Evolutionary conservation across 2,113 vertebrate species (phyloP).

Genomic region (Hippopotamus amphibius): DNA sequence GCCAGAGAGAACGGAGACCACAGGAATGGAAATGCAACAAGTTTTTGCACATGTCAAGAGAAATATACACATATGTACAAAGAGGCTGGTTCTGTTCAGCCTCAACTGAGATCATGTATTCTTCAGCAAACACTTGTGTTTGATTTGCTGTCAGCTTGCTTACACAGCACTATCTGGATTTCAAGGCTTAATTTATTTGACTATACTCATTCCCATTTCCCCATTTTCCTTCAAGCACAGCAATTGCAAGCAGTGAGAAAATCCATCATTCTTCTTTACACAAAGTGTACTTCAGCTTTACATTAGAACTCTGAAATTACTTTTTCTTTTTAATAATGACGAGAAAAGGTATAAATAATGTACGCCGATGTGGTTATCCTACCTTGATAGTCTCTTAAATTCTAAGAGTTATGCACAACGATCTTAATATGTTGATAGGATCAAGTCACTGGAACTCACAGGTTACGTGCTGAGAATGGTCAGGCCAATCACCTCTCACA

Average conservation of each 20-base stretch:
- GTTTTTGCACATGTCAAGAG: constrained; percentile 53
- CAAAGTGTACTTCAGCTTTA: constrained; percentile 40
- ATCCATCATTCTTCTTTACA: constrained; percentile 45
- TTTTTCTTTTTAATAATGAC: constrained; percentile 43
- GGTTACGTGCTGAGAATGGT: background rate
- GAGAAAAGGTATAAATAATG: constrained; percentile 25
- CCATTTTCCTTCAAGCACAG: constrained; percentile 53
- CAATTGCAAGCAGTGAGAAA: constrained; percentile 63
- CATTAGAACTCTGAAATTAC: constrained; percentile 37
- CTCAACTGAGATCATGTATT: constrained; percentile 24
- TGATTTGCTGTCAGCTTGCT: constrained; percentile 71
- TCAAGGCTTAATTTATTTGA: constrained; percentile 77
- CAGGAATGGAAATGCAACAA: constrained; percentile 11
- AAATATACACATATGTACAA: constrained; percentile 64
- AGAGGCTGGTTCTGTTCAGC: constrained; percentile 58
- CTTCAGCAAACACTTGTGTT: constrained; percentile 75
- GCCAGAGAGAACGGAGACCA: constrained; percentile 39
- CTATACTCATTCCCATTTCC: constrained; percentile 62
- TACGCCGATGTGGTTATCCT: background rate
- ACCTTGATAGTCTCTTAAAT: constrained; percentile 34
- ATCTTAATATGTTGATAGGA: background rate
- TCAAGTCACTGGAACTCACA: background rate
- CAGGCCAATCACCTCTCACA: background rate
- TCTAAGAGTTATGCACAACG: background rate
- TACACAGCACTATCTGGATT: constrained; percentile 72